Evolutionary conservation across 2,797 vertebrate species (phyloP), one percentile per base, ranked within the genome.

Genomic region (Sebastes melanostomus): DNA sequence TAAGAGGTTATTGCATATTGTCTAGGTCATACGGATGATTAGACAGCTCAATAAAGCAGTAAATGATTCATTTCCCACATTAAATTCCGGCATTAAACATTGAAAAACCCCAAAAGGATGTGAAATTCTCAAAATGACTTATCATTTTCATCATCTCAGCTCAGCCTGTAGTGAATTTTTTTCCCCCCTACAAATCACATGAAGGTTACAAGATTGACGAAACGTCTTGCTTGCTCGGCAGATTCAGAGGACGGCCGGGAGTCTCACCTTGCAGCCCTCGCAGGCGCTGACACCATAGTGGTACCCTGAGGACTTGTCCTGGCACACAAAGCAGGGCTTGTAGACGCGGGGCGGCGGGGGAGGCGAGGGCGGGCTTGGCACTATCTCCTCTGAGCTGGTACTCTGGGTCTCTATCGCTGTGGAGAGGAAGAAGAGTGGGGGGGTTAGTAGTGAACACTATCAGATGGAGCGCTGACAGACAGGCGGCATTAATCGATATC

Each of bases 271-370:
- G 95, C 97, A 98, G 80, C 97, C 97, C 93, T 98, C 97, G 68
- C 97, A 98, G 90, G 97, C 98, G 96, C 97, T 98, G 95, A 98
- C 97, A 66, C 97, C 97, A 36, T 98, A 98, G 95, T 98, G 97
- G 93, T 98, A 98, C 88, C 97, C 97, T 9, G 97, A 98, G 85
- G 97, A 98, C 94, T 98, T 98, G 95, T 98, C 97, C 92, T 97
- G 97, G 96, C 97, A 98, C 92, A 98, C 97, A 75, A 98, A 98
- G 93, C 97, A 98, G 32, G 97, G 97, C 91, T 98, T 98, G 96
- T 98, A 98, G 94, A 98, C 93, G 20, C 97, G 96, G 67, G 97
- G 97, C 1, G 97, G 97, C 2, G 97, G 97, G 24, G 97, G 97
- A 52, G 97, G 97, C 0, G 97, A 97, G 52, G 97, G 97, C 1